Evolutionary conservation across 1,140 invertebrate genomes (phyloP), one percentile per base, ranked within the genome.

Genomic region (Matsumurasca onukii): DNA sequence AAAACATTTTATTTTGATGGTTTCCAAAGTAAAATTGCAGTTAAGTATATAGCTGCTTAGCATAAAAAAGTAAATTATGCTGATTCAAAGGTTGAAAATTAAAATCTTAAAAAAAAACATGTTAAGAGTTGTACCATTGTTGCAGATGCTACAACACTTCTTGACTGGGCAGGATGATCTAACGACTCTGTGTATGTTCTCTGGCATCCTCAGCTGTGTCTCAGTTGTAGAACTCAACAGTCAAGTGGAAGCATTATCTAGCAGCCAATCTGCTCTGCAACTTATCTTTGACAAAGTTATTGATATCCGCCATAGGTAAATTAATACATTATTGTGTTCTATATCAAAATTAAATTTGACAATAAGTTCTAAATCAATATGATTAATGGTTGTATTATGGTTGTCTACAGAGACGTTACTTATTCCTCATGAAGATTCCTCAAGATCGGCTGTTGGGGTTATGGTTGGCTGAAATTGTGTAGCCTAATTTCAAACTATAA

Each of bases 321-420:
- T 25, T 27, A 24, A n/a, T 55, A 55, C 22, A 13, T 55, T n/a
- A 55, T 55, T 13, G 9, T 13, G 24, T 3, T 31, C 15, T 64
- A 20, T 20, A 31, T 29, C 66, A n/a, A 30, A 64, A 64, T 64
- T 15, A 64, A 64, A n/a, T n/a, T n/a, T n/a, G n/a, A n/a, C n/a
- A n/a, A n/a, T n/a, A n/a, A n/a, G n/a, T n/a, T n/a, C n/a, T n/a
- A n/a, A n/a, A n/a, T n/a, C n/a, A n/a, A n/a, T n/a, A n/a, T n/a
- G n/a, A n/a, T n/a, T n/a, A n/a, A n/a, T n/a, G n/a, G n/a, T n/a
- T n/a, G n/a, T n/a, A n/a, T n/a, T n/a, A n/a, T n/a, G n/a, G n/a
- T n/a, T n/a, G n/a, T n/a, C n/a, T n/a, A n/a, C n/a, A n/a, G n/a
- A n/a, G n/a, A n/a, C n/a, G n/a, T n/a, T n/a, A n/a, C n/a, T n/a